Base-by-base conservation (phyloP, 2,888 invertebrate genomes). In the Scaptomyza parva region DNA sequence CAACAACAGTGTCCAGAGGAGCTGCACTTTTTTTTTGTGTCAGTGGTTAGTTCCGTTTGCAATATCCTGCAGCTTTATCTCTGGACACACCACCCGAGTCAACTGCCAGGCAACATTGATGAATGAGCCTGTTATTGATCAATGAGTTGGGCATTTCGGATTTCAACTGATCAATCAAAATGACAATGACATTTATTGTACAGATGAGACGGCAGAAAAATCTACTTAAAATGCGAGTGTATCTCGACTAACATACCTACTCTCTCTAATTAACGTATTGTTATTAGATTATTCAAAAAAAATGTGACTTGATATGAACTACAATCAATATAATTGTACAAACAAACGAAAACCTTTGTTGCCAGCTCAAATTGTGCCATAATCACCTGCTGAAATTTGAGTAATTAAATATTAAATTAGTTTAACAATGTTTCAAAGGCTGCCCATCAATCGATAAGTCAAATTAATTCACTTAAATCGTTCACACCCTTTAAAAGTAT, bases 61-160 rank as follows among this genome's bases (percentile, higher is more conserved):
- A 59, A 44, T 64, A 68, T 59, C 58, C 73, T 55, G 73, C 52
- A 22, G 55, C 44, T 37, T 60, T 30, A 39, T 8, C 35, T 11
- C 18, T 43, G 33, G 11, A 18, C 17, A 8, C 9, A 11, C 30
- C 22, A 37, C 2, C 9, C 30, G 33, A 33, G 37, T 2, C 18
- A 44, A 30, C n/a, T 22, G 37, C 12, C 35, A 37, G 17, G 37
- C 20, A 40, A 60, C 26, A 51, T 43, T 65, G 60, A 55, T 54
- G 41, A 48, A 53, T 65, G 59, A 48, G 53, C 48, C 59, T 33
- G n/a, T 5, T 28, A 52, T 35, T 47, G 57, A 53, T 41, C 66
- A 72, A 62, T 41, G 54, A 17, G n/a, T 24, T 50, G 20, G 41
- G 20, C 33, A 45, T 37, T 68, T 40, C 17, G 52, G 41, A 33